Evolutionary conservation across 2,113 vertebrate species (phyloP), one percentile per base, ranked within the genome.

Genomic region (Otolemur garnettii): DNA sequence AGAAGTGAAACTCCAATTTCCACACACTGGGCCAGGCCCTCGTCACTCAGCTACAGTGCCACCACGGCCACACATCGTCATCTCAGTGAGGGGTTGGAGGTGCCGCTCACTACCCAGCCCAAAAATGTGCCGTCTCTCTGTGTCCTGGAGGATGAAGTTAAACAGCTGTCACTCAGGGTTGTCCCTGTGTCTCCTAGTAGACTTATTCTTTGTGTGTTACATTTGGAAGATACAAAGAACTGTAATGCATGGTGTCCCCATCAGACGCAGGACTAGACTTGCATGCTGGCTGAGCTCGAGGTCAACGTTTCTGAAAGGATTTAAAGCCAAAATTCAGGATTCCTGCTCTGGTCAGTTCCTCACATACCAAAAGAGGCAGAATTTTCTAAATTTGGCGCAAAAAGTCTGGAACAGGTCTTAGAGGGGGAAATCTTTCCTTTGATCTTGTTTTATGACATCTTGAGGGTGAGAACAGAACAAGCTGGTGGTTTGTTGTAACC

Each of bases 361-460:
- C 17, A n/a, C 26, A 8, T 28, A 30, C 60, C 10, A 60, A 38
- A 33, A 84, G 66, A 60, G n/a, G 60, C 62, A 59, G 24, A 88
- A 80, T 92, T 26, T 55, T 84, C 79, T 5, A 69, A 81, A 71
- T 35, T 86, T 80, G 66, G 13, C 85, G 50, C 62, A 4, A 81
- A 83, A 92, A 79, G 6, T 18, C 59, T 59, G 35, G 66, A 26
- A 38, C 93, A 22, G 75, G 53, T 28, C n/a, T 94, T 45, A 26
- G 3, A 68, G 35, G 42, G 78, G 75, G 66, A 91, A 33, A 33
- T 62, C 78, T 50, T 57, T 12, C 62, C n/a, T 75, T 86, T 59
- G 45, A 57, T 66, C 77, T 24, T 57, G 10, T 84, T 87, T 71
- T 75, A 28, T 88, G 68, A 66, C 64, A 79, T 96, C 57, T 90